A percentile compares a stretch with the other conserved stretches of the same genome.
Conservation (phyloP, 2,797 vertebrate genomes). For the Otus scops region DNA sequence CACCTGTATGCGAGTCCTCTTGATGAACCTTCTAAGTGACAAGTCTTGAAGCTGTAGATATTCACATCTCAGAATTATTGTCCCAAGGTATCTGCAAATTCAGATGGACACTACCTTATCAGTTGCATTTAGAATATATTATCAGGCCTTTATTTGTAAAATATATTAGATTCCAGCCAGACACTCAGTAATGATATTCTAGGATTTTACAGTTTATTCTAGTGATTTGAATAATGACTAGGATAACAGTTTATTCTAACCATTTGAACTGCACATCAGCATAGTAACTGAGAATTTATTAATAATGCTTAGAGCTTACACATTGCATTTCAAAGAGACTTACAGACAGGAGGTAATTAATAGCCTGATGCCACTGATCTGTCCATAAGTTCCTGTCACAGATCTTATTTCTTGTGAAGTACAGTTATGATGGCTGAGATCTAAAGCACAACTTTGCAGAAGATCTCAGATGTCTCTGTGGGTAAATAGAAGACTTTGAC, state of each 20-base stretch:
- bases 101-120: neutral
- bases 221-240: slow-evolving; percentile 40
- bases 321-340: slow-evolving; percentile 50
- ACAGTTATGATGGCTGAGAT: neutral
- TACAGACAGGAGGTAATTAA: slow-evolving; percentile 40
- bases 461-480: neutral
- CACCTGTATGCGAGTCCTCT: neutral
- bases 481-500: neutral
- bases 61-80: neutral
- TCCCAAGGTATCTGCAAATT: neutral
- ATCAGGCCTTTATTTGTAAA: neutral
- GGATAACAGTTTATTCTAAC: slow-evolving; percentile 38
- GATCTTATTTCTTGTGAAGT: neutral
- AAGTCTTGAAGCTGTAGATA: neutral
- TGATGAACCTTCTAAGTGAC: neutral
- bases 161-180: neutral
- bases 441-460: neutral
- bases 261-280: slow-evolving; percentile 48
- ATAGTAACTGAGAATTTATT: slow-evolving; percentile 42
- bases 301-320: slow-evolving; percentile 10
- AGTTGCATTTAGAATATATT: neutral
- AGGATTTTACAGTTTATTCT: slow-evolving; percentile 30
- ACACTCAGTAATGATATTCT: neutral
- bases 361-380: slow-evolving; percentile 27
- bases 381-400: neutral